phyloP scores from a whole-genome alignment of 1,140 invertebrate species.

The Ephestia elutella region DNA sequence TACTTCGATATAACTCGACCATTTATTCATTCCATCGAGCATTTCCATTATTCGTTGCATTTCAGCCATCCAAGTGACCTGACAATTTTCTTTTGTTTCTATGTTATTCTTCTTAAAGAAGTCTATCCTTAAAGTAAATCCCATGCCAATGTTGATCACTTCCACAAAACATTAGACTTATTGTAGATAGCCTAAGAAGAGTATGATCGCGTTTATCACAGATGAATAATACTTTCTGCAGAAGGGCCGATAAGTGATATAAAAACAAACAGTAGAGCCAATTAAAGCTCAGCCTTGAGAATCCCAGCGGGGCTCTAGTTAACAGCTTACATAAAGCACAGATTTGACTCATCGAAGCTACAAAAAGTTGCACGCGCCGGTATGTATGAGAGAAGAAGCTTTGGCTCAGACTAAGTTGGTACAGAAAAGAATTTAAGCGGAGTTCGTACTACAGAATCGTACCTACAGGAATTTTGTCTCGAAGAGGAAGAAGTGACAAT shows the following conservation, averaged over 20 bases:
- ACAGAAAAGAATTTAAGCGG: neutral
- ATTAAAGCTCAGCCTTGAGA: neutral
- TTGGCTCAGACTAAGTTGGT: neutral
- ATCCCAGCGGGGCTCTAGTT: neutral
- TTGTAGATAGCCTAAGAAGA: no score
- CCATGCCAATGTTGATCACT: no score
- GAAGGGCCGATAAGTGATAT: neutral
- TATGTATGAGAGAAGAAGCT: slow-evolving; percentile 21
- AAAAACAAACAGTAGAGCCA: slow-evolving; percentile 2
- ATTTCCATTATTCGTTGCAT: no score
- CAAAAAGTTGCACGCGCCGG: slow-evolving; percentile 56
- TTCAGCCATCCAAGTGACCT: no score
- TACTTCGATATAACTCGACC: no score
- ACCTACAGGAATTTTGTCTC: neutral
- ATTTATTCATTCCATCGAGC: no score
- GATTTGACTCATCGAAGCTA: slow-evolving; percentile 41
- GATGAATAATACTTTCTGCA: neutral
- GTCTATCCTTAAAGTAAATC: no score
- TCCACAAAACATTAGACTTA: no score
- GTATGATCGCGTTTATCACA: neutral
- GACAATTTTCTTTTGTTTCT: no score
- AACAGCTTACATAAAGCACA: slow-evolving; percentile 33
- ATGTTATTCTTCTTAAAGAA: no score
- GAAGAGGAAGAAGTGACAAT: no score
- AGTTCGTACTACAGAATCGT: no score